Evolutionary conservation across 2,797 vertebrate species (phyloP).

Genomic region (Chanos chanos): DNA sequence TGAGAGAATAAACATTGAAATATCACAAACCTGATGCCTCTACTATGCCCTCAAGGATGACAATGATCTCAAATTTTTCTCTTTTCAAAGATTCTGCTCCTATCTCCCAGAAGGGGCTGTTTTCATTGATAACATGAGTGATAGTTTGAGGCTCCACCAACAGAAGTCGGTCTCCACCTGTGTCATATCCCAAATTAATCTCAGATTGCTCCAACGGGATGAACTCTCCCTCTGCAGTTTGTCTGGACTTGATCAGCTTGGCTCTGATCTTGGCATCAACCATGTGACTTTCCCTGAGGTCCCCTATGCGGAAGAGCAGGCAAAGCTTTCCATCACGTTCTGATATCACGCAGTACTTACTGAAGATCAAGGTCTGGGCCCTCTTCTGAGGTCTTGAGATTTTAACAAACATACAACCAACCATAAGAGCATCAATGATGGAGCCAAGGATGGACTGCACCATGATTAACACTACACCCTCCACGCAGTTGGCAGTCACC

Average conservation of each 20-base stretch:
- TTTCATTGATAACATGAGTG: constrained; percentile 70
- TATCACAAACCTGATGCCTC: constrained; percentile 72
- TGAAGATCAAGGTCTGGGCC: constrained; percentile 82
- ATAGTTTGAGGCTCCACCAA: constrained; percentile 83
- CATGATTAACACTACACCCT: constrained; percentile 75
- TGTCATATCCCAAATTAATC: constrained; percentile 80
- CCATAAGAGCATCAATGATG: constrained; percentile 81
- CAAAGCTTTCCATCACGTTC: constrained; percentile 71
- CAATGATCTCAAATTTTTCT: constrained; percentile 77
- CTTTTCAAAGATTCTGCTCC: constrained; percentile 61
- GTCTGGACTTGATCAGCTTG: constrained; percentile 80
- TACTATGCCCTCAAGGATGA: constrained; percentile 81
- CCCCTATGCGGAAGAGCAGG: constrained; percentile 79
- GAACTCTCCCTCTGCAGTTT: constrained; percentile 80
- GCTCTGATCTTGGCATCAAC: constrained; percentile 82
- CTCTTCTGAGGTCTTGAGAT: constrained; percentile 82
- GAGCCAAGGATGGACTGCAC: constrained; percentile 79
- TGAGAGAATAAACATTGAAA: not conserved
- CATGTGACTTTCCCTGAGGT: constrained; percentile 81
- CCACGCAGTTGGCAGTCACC: constrained; percentile 73
- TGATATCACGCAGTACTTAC: constrained; percentile 76
- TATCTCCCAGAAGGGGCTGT: constrained; percentile 80
- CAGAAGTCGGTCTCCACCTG: constrained; percentile 75
- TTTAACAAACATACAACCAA: constrained; percentile 86
- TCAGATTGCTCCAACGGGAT: constrained; percentile 82